These are phyloP conservation scores for Sisor rabdophorus DNA, from an alignment of 2,113 vertebrate species.

Conservation along the genomic window DNA sequence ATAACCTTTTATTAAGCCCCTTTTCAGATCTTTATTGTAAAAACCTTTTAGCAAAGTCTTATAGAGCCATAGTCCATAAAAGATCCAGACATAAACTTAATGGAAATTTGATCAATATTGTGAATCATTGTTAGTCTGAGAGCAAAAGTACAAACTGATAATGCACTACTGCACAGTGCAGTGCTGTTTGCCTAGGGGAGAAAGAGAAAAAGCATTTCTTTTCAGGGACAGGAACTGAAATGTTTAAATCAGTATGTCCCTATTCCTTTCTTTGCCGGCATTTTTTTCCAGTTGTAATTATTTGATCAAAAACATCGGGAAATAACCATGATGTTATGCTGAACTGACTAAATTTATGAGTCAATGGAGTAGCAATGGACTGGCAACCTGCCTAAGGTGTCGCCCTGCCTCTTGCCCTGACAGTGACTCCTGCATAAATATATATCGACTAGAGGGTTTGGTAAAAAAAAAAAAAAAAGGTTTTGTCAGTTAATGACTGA, in stretches of 20 bases:
- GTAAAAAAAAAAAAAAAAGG: too few species aligned
- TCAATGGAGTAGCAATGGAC: too few species aligned
- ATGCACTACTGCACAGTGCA: neutral
- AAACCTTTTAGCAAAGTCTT: slow-evolving; percentile 32
- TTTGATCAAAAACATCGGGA: neutral
- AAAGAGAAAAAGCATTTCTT: slow-evolving; percentile 23
- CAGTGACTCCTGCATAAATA: too few species aligned
- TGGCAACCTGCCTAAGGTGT: too few species aligned
- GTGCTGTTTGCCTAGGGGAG: slow-evolving; percentile 5
- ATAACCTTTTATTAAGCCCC: neutral
- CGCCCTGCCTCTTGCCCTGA: too few species aligned
- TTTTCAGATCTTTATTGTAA: neutral
- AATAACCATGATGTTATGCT: neutral
- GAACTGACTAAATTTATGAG: neutral
- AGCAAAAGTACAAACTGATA: slow-evolving; percentile 15
- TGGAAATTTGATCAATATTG: slow-evolving; percentile 31
- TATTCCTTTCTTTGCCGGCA: neutral
- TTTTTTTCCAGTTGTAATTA: neutral
- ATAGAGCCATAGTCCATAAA: slow-evolving; percentile 29
- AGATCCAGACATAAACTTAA: slow-evolving; percentile 18
- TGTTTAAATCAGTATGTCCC: slow-evolving; percentile 10
- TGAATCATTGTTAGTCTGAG: slow-evolving; percentile 21
- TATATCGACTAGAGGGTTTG: too few species aligned
- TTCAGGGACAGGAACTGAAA: slow-evolving; percentile 23
- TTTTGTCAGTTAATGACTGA: too few species aligned